Evolutionary conservation across 2,888 invertebrate species (phyloP).

Genomic region (Lasioglossum oenotherae): DNA sequence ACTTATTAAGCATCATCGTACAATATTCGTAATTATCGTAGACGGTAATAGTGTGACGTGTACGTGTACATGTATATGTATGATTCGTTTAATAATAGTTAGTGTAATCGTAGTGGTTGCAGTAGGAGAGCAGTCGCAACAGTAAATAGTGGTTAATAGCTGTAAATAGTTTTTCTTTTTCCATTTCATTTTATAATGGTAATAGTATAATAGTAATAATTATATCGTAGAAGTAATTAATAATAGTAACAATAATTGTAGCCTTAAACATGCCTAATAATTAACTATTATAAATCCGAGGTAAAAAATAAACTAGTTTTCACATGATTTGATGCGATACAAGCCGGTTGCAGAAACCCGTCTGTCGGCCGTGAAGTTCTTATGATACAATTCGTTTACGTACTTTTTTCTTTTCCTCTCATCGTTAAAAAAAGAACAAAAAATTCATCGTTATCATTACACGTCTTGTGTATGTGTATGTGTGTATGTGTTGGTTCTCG

Average conservation of each 20-base stretch:
- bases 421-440: slow-evolving; percentile 27
- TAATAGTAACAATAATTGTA: slow-evolving; percentile 75
- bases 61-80: not conserved
- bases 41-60: slow-evolving; percentile 62
- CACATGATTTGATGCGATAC: slow-evolving; percentile 56
- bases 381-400: slow-evolving; percentile 70
- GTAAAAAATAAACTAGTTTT: slow-evolving; percentile 72
- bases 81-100: slow-evolving; percentile 10
- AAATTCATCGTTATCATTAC: slow-evolving; percentile 41
- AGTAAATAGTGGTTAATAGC: slow-evolving; percentile 66
- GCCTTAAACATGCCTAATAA: slow-evolving; percentile 71
- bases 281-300: slow-evolving; percentile 74
- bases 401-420: not conserved
- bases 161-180: slow-evolving; percentile 61
- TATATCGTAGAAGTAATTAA: slow-evolving; percentile 71
- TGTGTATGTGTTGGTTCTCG: slow-evolving; percentile 19
- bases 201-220: slow-evolving; percentile 70
- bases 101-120: slow-evolving; percentile 65
- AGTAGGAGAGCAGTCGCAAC: slow-evolving; percentile 69
- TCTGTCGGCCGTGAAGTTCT: slow-evolving; percentile 68
- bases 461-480: not conserved
- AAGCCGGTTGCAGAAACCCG: slow-evolving; percentile 65
- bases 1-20: slow-evolving; percentile 77
- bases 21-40: slow-evolving; percentile 73
- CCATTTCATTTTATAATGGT: slow-evolving; percentile 57